These are phyloP conservation scores for Grus americana DNA, from an alignment of 2,113 vertebrate genomes.

Conservation along the genomic window DNA sequence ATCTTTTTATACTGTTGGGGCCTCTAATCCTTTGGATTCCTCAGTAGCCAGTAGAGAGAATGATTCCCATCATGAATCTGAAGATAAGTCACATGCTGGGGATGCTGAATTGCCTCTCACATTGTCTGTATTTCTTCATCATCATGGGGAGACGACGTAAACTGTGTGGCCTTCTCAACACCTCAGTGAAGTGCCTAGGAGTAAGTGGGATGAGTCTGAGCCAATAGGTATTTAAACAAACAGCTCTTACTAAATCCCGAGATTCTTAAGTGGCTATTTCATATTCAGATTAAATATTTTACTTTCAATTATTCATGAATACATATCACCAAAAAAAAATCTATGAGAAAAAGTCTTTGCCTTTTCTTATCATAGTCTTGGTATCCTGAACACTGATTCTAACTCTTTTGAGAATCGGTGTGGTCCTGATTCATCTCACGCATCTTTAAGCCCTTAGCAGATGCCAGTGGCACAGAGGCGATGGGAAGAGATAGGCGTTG, in stretches of 20 bases:
- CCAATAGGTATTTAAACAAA: neutral
- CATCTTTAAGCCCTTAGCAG: neutral
- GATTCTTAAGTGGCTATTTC: neutral
- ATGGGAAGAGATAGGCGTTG: neutral
- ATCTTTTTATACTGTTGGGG: neutral
- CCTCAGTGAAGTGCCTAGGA: neutral
- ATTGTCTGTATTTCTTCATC: neutral
- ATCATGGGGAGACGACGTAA: neutral
- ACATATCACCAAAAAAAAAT: neutral
- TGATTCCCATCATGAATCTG: neutral
- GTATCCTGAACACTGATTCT: neutral
- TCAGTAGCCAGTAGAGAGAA: neutral
- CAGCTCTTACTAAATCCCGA: neutral
- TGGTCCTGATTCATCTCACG: neutral
- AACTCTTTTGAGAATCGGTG: neutral
- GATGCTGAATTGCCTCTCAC: neutral
- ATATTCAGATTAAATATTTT: neutral
- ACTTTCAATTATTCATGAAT: neutral
- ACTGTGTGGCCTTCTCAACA: neutral
- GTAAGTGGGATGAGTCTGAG: neutral
- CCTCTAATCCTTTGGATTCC: neutral
- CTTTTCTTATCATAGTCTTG: neutral
- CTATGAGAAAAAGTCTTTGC: neutral
- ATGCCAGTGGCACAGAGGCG: neutral
- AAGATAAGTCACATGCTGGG: neutral